Base-by-base conservation (phyloP, 1,140 invertebrate species). In the Drosophila auraria region DNA sequence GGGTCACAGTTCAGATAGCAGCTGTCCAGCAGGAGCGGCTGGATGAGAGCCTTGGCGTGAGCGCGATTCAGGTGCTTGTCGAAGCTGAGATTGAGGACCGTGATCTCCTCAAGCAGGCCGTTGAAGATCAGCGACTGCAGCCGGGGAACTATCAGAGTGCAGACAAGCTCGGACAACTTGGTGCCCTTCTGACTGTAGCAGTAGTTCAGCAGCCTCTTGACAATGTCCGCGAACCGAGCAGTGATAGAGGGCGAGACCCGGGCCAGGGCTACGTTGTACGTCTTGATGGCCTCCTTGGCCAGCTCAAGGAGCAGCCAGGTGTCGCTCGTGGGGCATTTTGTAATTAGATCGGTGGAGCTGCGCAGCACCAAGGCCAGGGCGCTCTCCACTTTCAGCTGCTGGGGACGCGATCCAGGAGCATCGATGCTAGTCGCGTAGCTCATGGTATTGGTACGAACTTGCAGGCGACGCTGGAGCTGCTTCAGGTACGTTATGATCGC, bases 291-390 rank as follows among this genome's bases (percentile, higher is more conserved):
- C 20, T 82, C 66, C 15, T 56, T 15, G 6, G 38, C 23, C 11
- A 89, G 40, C 25, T 89, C 81, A 8, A 80, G 47, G 0, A 79
- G 20, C 4, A 72, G 86, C 86, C 86, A 90, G 14, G 77, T 79
- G 1, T 74, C 44, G 0, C 0, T 25, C 2, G 61, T 47, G 2
- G 63, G 38, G n/a, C 57, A 25, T 23, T 40, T 57, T 4, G 38
- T 0, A 64, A 15, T 5, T 7, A 66, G 11, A 1, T 65, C 33
- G 9, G 72, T 54, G 47, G 66, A 80, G 36, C 36, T 57, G 38
- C 23, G 44, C 0, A 89, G 23, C 12, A 89, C 15, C 17, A 90
- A 8, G 1, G 6, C 2, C 30, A 90, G 17, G 0, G 70, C 72
- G 17, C 65, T 75, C 0, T 49, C 3, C 8, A 84, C 38, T 0